phyloP scores from a whole-genome alignment of 2,113 vertebrate species.

The Actenoides lindsayi region DNA sequence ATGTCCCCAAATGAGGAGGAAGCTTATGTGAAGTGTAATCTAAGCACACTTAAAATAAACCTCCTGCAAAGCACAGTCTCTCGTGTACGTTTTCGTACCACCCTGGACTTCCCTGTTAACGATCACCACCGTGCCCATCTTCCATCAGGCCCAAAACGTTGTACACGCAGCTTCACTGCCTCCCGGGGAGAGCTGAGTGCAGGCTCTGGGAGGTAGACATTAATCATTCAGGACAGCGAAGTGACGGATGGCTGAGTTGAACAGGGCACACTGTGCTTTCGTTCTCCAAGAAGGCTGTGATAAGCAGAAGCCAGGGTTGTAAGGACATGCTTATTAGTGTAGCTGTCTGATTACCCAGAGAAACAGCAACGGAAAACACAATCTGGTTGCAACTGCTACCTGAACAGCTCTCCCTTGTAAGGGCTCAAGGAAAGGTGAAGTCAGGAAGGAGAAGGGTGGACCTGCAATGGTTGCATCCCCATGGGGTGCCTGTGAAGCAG shows the following conservation, averaged over 20 bases:
- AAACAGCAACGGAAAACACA: slow-evolving; percentile 4
- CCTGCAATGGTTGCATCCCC: not conserved
- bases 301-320: slow-evolving; percentile 36
- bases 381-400: not conserved
- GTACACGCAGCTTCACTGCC: not conserved
- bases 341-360: slow-evolving; percentile 55
- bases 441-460: not conserved
- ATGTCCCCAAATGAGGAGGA: not conserved
- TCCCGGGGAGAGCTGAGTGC: not conserved
- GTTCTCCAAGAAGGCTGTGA: slow-evolving; percentile 15
- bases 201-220: slow-evolving; percentile 16
- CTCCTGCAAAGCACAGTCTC: not conserved
- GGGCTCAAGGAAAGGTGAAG: not conserved
- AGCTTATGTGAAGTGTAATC: not conserved
- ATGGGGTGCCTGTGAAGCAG: not conserved
- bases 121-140: not conserved
- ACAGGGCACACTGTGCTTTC: not conserved
- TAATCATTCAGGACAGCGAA: not conserved
- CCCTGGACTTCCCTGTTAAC: not conserved
- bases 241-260: slow-evolving; percentile 10
- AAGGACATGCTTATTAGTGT: slow-evolving; percentile 59
- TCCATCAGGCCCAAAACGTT: not conserved
- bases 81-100: accelerated
- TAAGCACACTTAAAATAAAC: not conserved
- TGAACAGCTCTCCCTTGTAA: not conserved